Percentiles rank a stretch among this genome's conserved stretches.
These are phyloP conservation scores for Dryococelus australis DNA, from an alignment of 2,888 invertebrate species.

Conservation along the genomic window DNA sequence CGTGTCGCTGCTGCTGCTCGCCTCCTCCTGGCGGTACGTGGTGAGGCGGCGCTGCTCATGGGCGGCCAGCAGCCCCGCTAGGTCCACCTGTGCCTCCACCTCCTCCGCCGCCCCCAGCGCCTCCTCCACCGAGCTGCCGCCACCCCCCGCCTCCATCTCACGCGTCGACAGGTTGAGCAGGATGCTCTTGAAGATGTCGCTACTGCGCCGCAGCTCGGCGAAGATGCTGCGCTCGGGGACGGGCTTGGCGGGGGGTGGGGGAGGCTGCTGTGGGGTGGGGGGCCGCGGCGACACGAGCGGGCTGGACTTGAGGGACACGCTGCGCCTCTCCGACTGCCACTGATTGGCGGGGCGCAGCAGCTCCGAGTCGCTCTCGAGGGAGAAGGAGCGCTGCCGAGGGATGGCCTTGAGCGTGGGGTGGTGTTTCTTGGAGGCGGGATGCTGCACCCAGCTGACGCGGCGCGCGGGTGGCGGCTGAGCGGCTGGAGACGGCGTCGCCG, in stretches of 20 bases:
- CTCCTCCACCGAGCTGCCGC: constrained; percentile 20
- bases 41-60: constrained; percentile 52
- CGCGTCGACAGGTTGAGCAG: constrained; percentile 56
- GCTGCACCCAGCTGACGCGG: constrained; percentile 52
- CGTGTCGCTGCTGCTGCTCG: constrained; percentile 42
- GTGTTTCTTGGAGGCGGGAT: constrained; percentile 39
- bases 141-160: constrained; percentile 50
- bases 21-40: constrained; percentile 49
- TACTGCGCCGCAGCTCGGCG: constrained; percentile 56
- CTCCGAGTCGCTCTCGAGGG: constrained; percentile 55
- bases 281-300: constrained; percentile 51
- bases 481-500: constrained; percentile 38
- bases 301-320: constrained; percentile 55
- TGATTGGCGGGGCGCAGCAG: constrained; percentile 48
- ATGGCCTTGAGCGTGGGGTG: constrained; percentile 46
- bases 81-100: constrained; percentile 42
- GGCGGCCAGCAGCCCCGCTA: constrained; percentile 52
- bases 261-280: constrained; percentile 38
- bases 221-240: constrained; percentile 55
- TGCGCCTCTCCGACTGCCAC: constrained; percentile 53
- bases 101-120: constrained; percentile 2
- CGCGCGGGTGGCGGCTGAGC: constrained; percentile 36
- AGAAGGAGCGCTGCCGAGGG: constrained; percentile 55
- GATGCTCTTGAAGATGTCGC: constrained; percentile 57
- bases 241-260: constrained; percentile 47